A percentile compares a stretch with the other conserved stretches of the same genome.
These are phyloP conservation scores for Myocastor coypus DNA, from an alignment of 2,113 vertebrate genomes.

Conservation along the genomic window DNA sequence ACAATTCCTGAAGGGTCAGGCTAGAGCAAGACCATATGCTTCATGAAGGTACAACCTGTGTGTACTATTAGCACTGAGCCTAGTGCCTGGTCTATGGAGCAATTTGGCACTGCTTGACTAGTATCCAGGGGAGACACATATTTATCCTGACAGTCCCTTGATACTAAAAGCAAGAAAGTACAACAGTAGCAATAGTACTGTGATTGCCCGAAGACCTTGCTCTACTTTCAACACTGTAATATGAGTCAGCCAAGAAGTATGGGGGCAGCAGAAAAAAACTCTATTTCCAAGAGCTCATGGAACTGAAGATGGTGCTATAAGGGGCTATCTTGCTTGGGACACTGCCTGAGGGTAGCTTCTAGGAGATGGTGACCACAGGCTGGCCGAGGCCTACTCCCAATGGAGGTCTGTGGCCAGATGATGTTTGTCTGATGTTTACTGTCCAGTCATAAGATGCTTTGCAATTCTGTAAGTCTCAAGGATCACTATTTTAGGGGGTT, in stretches of 20 bases:
- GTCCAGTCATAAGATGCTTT: not conserved
- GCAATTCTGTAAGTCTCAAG: not conserved
- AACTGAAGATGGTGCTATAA: not conserved
- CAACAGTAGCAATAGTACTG: not conserved
- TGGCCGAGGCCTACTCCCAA: not conserved
- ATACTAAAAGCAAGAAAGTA: not conserved
- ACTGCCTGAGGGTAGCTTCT: not conserved
- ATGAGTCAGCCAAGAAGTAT: too few species aligned
- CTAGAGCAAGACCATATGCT: not conserved
- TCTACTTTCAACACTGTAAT: not conserved
- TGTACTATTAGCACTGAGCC: not conserved
- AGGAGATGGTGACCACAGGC: not conserved
- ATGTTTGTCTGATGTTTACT: not conserved
- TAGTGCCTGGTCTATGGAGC: not conserved
- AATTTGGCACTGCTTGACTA: not conserved
- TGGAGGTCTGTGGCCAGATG: not conserved
- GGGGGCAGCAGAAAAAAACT: not conserved
- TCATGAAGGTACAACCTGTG: not conserved
- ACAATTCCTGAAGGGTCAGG: too few species aligned
- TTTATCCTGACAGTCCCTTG: not conserved
- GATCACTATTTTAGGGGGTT: not conserved
- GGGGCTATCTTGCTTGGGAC: too few species aligned
- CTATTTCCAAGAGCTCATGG: not conserved
- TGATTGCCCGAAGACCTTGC: not conserved
- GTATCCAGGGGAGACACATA: not conserved